Conservation (phyloP, 2,797 vertebrate genomes). For the Martes flavigula region DNA sequence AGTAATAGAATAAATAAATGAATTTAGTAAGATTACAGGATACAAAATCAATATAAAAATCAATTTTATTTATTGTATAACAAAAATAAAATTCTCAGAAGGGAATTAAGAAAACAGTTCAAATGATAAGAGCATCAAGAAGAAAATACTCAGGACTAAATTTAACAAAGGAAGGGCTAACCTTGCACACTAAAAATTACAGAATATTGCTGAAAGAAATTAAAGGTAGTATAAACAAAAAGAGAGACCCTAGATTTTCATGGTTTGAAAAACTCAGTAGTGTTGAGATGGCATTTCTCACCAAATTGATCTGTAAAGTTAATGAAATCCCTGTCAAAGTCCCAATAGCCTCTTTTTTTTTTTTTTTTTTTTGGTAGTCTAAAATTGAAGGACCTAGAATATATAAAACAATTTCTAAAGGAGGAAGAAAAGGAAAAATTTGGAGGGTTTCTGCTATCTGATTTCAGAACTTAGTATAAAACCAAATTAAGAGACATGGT, state of each 20-base stretch:
- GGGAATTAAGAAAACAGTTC: constrained; percentile 3
- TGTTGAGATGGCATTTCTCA: not conserved
- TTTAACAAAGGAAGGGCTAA: not conserved
- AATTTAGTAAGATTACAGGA: not conserved
- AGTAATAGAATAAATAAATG: not conserved
- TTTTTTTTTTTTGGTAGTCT: not conserved
- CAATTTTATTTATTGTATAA: constrained; percentile 25
- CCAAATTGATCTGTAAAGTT: constrained; percentile 11
- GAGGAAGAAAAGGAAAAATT: not conserved
- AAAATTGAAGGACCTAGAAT: not conserved
- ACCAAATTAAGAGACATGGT: not conserved
- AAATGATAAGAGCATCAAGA: not conserved
- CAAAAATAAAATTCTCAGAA: not conserved
- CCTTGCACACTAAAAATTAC: not conserved
- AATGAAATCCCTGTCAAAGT: not conserved
- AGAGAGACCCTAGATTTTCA: not conserved
- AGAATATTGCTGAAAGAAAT: constrained; percentile 15
- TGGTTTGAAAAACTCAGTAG: not conserved
- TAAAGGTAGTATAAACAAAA: constrained; percentile 25
- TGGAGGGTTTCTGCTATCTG: not conserved
- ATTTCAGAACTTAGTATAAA: constrained; percentile 20
- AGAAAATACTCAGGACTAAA: not conserved
- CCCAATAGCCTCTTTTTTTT: not conserved
- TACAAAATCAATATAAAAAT: constrained; percentile 4
- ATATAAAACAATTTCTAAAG: not conserved